phyloP scores from a whole-genome alignment of 2,888 invertebrate genomes.

The Cybosia mesomella region DNA sequence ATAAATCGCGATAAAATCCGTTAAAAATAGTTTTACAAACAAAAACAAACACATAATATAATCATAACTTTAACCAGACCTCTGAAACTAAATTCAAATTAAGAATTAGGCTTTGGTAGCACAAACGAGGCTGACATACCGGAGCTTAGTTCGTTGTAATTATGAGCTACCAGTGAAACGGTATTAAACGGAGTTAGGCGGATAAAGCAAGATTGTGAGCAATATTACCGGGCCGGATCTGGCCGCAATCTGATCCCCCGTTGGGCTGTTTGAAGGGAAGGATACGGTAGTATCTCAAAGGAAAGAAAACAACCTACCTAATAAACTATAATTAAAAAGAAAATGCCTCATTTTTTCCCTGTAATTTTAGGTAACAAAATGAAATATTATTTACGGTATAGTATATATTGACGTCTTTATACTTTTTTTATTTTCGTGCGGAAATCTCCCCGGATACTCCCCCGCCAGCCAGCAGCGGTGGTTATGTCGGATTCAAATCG shows the following conservation, averaged over 20 bases:
- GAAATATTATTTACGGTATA: background rate
- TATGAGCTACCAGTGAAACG: slow-evolving; percentile 53
- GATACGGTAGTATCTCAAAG: slow-evolving; percentile 37
- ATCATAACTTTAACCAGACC: slow-evolving; percentile 13
- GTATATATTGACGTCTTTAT: background rate
- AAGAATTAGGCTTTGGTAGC: slow-evolving; percentile 32
- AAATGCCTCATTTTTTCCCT: background rate
- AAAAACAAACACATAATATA: background rate
- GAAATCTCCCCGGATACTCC: too few relatives aligned
- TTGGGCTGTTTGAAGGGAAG: slow-evolving; percentile 35
- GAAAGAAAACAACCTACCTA: slow-evolving; percentile 7
- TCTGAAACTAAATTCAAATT: slow-evolving; percentile 35
- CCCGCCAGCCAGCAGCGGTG: too few relatives aligned
- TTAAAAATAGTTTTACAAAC: too few relatives aligned
- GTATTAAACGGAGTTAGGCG: slow-evolving; percentile 61
- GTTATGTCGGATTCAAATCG: too few relatives aligned
- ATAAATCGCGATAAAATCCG: too few relatives aligned
- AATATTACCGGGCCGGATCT: slow-evolving; percentile 62
- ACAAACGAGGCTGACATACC: slow-evolving; percentile 39
- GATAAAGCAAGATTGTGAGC: slow-evolving; percentile 64
- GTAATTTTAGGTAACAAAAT: background rate
- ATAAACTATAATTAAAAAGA: slow-evolving; percentile 12
- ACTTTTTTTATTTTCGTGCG: too few relatives aligned
- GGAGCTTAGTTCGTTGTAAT: slow-evolving; percentile 49
- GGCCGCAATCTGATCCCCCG: slow-evolving; percentile 57